These are phyloP conservation scores for Tholera decimalis DNA, from an alignment of 2,888 invertebrate species.

Conservation along the genomic window DNA sequence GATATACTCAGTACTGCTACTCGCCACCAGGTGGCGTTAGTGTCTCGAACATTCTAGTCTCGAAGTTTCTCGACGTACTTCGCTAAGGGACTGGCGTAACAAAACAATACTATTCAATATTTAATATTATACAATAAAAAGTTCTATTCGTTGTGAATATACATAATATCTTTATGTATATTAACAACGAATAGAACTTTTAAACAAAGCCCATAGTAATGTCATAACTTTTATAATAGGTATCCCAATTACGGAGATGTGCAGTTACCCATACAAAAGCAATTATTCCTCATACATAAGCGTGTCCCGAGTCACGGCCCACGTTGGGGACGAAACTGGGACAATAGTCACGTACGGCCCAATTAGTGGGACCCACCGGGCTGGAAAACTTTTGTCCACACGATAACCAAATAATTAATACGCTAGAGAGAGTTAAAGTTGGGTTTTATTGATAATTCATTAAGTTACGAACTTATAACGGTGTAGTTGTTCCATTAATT, in stretches of 20 bases:
- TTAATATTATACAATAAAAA: too few species aligned
- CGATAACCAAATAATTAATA: constrained; percentile 46
- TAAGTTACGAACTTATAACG: neutral
- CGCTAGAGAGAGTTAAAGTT: constrained; percentile 15
- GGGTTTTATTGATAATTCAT: constrained; percentile 16
- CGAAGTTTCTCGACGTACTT: too few species aligned
- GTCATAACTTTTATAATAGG: constrained; percentile 4
- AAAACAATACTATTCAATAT: too few species aligned
- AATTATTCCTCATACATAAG: constrained; percentile 26
- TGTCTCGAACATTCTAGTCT: too few species aligned
- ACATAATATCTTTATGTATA: too few species aligned
- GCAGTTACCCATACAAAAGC: constrained; percentile 31
- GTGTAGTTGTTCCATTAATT: too few species aligned
- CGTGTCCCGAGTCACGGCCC: neutral
- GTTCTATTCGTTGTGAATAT: neutral
- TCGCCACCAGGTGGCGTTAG: too few species aligned
- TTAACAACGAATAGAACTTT: constrained; percentile 11
- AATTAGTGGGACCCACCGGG: constrained; percentile 41
- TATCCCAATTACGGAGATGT: constrained; percentile 14
- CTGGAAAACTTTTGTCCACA: constrained; percentile 48
- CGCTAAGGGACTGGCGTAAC: too few species aligned
- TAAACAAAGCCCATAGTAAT: constrained; percentile 1
- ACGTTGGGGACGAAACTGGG: constrained; percentile 7
- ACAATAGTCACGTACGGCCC: constrained; percentile 47
- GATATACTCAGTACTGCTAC: too few species aligned